phyloP scores from a whole-genome alignment of 1,140 invertebrate species.

The Cotesia chilonis region DNA sequence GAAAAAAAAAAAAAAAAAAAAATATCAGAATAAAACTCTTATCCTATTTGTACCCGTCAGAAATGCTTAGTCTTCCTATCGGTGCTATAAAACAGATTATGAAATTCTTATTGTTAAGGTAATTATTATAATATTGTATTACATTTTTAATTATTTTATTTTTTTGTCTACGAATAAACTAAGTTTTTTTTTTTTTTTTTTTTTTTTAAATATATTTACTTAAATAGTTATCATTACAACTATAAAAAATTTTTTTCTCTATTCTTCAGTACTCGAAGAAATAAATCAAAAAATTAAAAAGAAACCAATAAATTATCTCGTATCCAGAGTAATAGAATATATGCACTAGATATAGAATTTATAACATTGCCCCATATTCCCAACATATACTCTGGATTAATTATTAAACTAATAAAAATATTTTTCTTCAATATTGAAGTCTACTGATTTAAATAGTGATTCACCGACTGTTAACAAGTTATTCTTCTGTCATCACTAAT shows the following conservation, averaged over 20 bases:
- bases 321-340: slow-evolving; percentile 3
- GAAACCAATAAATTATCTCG: neutral
- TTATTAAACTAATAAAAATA: slow-evolving; percentile 10
- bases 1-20: slow-evolving; percentile 14
- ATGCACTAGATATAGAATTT: neutral
- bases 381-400: slow-evolving; percentile 23
- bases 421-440: neutral
- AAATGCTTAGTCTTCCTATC: slow-evolving; percentile 54
- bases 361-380: slow-evolving; percentile 29
- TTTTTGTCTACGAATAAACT: slow-evolving; percentile 2
- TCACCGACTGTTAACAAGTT: slow-evolving; percentile 10
- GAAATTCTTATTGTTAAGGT: slow-evolving; percentile 23
- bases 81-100: slow-evolving; percentile 37
- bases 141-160: slow-evolving; percentile 18
- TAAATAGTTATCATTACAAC: neutral
- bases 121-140: slow-evolving; percentile 1
- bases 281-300: neutral
- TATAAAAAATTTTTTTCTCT: neutral
- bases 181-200: slow-evolving; percentile 19
- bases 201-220: neutral
- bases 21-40: slow-evolving; percentile 40
- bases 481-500: slow-evolving; percentile 6
- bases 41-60: slow-evolving; percentile 64
- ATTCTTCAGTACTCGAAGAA: neutral
- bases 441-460: neutral